These are phyloP conservation scores for Lepeophtheirus salmonis DNA, from an alignment of 1,140 invertebrate species.

Conservation along the genomic window DNA sequence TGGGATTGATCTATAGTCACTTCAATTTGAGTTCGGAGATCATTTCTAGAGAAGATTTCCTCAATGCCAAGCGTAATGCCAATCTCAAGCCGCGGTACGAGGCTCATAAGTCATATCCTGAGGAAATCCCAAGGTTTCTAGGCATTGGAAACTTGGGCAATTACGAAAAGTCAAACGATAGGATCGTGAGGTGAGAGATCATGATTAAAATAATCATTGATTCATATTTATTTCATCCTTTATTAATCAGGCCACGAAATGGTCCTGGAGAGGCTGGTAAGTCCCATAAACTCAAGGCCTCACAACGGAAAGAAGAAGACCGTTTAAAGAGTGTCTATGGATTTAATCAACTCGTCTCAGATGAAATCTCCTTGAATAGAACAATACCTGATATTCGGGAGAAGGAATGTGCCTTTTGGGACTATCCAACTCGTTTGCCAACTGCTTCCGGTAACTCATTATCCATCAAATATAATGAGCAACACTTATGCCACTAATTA, in stretches of 20 bases:
- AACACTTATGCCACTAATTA: conserved; percentile 2
- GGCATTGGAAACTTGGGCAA: conserved; percentile 29
- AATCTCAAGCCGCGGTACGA: not conserved
- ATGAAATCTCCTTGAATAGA: conserved; percentile 66
- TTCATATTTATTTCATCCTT: not conserved
- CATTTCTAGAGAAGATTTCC: not conserved
- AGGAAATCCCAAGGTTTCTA: conserved; percentile 17
- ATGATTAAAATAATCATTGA: not conserved
- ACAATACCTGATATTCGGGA: conserved; percentile 66
- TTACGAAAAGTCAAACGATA: conserved; percentile 35
- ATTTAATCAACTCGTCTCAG: conserved; percentile 91
- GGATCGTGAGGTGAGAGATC: conserved; percentile 26
- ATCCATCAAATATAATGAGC: not conserved
- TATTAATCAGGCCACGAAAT: conserved; percentile 9
- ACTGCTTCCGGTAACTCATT: conserved; percentile 6
- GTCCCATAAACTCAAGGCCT: conserved; percentile 46
- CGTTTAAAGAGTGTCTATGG: conserved; percentile 49
- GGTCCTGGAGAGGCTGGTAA: conserved; percentile 70
- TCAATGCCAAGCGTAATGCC: not conserved
- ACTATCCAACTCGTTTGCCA: conserved; percentile 16
- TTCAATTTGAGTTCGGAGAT: not conserved
- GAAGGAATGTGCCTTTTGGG: conserved; percentile 43
- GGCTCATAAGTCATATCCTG: conserved; percentile 5
- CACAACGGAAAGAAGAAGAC: conserved; percentile 48
- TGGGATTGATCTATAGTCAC: conserved; percentile 10